Percentiles rank a stretch among this genome's conserved stretches.
Conservation (phyloP, 2,113 vertebrate species). For the Galeopterus variegatus region DNA sequence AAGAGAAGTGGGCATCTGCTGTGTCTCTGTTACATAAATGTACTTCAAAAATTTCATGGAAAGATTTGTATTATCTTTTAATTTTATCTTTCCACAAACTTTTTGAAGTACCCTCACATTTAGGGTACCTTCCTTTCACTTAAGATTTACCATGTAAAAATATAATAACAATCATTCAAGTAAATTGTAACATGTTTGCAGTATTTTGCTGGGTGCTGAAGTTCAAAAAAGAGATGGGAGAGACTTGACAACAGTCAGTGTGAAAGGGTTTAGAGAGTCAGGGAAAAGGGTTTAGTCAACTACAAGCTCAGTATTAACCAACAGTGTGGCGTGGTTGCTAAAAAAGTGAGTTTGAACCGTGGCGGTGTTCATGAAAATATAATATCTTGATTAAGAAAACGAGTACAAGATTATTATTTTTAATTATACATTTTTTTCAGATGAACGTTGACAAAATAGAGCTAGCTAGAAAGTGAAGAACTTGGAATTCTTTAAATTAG, state of each 20-base stretch:
- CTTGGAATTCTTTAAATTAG: conserved; percentile 9
- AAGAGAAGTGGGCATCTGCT: neutral
- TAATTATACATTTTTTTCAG: neutral
- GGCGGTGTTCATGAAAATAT: neutral
- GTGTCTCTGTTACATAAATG: neutral
- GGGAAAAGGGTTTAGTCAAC: neutral
- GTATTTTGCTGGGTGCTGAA: neutral
- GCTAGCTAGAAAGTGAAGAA: neutral
- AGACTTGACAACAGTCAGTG: neutral
- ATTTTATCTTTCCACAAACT: too few species aligned
- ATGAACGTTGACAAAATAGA: conserved; percentile 4
- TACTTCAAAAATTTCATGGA: too few species aligned
- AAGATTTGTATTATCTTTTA: too few species aligned
- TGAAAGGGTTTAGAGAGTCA: neutral
- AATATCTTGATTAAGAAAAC: conserved; percentile 25
- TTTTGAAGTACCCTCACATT: too few species aligned
- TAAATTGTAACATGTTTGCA: conserved; percentile 2
- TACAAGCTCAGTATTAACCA: neutral
- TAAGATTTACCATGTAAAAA: conserved; percentile 8
- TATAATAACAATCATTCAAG: neutral
- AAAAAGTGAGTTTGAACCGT: neutral
- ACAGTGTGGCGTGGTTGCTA: neutral
- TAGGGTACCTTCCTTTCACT: neutral
- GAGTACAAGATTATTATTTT: conserved; percentile 43
- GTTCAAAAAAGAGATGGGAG: neutral